Conservation (phyloP, 2,888 invertebrate genomes). For the Lacanobia wlatinum region DNA sequence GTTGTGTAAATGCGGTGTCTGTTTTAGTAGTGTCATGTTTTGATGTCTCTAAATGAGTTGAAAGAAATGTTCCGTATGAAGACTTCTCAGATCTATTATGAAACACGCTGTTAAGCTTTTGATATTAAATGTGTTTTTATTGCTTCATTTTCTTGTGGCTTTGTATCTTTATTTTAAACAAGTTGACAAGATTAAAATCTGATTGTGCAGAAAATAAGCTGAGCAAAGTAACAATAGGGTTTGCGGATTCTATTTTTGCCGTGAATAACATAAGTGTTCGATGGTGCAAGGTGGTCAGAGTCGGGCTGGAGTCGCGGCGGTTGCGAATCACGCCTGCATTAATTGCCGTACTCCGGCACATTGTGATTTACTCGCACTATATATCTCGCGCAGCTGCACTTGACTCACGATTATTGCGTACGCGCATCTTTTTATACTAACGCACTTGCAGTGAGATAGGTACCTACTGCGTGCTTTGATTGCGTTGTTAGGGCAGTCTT, state of each 20-base stretch:
- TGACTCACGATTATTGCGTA: constrained; percentile 82
- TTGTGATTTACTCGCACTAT: constrained; percentile 85
- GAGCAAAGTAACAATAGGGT: constrained; percentile 35
- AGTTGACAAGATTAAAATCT: constrained; percentile 37
- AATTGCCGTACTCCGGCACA: constrained; percentile 79
- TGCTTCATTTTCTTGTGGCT: constrained; percentile 42
- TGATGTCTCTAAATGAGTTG: constrained; percentile 57
- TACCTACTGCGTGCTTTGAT: constrained; percentile 43
- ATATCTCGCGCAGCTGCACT: constrained; percentile 84
- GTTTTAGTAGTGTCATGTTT: constrained; percentile 59
- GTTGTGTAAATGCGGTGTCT: constrained; percentile 55
- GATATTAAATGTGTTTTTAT: constrained; percentile 39
- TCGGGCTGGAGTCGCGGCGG: constrained; percentile 51
- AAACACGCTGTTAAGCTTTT: constrained; percentile 52
- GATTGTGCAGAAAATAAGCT: constrained; percentile 26
- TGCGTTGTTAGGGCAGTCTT: constrained; percentile 37
- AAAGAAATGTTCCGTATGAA: constrained; percentile 55
- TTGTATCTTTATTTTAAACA: constrained; percentile 32
- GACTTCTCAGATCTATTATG: constrained; percentile 55
- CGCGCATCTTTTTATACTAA: constrained; percentile 61
- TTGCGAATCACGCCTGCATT: constrained; percentile 78
- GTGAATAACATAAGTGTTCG: constrained; percentile 42
- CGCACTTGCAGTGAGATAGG: constrained; percentile 46
- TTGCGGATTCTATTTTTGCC: constrained; percentile 49
- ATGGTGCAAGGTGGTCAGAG: constrained; percentile 65